phyloP scores from a whole-genome alignment of 2,888 invertebrate species.

The Andrena bucephala region DNA sequence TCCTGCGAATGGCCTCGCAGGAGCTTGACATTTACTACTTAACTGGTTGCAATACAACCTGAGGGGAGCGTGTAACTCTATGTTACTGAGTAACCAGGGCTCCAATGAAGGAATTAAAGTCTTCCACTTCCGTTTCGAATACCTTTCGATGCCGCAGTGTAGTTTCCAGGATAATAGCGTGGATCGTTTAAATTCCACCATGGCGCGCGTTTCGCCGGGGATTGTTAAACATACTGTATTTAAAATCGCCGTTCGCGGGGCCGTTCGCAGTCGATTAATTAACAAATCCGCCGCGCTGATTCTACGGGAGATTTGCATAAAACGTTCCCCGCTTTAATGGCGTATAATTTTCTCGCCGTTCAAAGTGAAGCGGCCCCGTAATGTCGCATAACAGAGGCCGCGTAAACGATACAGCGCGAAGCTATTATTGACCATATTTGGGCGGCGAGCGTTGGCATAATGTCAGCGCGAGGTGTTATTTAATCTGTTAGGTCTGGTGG shows the following conservation, averaged over 20 bases:
- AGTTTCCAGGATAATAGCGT: too few species aligned
- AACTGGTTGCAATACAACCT: too few species aligned
- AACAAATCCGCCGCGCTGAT: slow-evolving; percentile 30
- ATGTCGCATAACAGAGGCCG: slow-evolving; percentile 10
- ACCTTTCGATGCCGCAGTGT: too few species aligned
- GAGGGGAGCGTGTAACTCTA: too few species aligned
- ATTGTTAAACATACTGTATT: slow-evolving; percentile 27
- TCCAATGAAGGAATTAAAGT: too few species aligned
- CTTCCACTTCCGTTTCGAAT: too few species aligned
- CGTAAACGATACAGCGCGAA: background rate
- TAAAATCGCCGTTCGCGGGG: slow-evolving; percentile 15
- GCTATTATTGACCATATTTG: slow-evolving; percentile 23
- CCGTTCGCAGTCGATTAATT: slow-evolving; percentile 49
- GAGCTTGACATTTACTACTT: too few species aligned
- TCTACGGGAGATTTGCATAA: slow-evolving; percentile 30
- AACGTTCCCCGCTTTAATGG: slow-evolving; percentile 38
- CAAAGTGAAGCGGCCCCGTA: slow-evolving; percentile 10
- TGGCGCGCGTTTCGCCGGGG: background rate
- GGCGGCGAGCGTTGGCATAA: background rate
- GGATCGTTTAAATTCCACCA: too few species aligned
- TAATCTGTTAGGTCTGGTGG: slow-evolving; percentile 27
- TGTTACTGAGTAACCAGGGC: too few species aligned
- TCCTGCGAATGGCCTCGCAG: too few species aligned
- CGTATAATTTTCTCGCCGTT: slow-evolving; percentile 24
- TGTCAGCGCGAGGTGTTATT: slow-evolving; percentile 24